These are phyloP conservation scores for Scaptomyza pallida DNA, from an alignment of 1,140 invertebrate species.

Conservation along the genomic window DNA sequence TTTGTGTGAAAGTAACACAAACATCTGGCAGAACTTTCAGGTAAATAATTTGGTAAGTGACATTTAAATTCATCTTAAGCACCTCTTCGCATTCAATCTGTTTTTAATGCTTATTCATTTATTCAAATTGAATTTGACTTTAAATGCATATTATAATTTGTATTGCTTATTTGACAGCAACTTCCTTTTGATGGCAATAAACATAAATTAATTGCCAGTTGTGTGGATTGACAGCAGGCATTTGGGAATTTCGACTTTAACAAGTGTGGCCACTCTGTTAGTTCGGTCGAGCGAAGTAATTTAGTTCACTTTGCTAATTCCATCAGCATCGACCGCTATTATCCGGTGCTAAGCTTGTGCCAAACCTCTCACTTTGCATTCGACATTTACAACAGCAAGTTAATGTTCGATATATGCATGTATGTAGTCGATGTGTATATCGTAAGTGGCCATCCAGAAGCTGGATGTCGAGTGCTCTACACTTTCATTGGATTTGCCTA, in stretches of 20 bases:
- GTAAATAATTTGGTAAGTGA: not conserved
- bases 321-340: conserved; percentile 10
- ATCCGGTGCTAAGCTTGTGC: conserved; percentile 47
- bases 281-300: not conserved
- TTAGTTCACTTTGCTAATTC: conserved; percentile 13
- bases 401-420: conserved; percentile 33
- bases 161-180: not conserved
- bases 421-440: not conserved
- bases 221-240: not conserved
- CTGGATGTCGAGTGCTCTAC: conserved; percentile 44
- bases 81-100: too few species aligned
- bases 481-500: conserved; percentile 76
- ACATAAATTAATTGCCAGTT: not conserved
- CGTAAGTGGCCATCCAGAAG: conserved; percentile 49
- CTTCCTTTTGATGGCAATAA: not conserved
- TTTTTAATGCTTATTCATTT: not conserved
- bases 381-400: conserved; percentile 16
- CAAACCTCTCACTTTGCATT: conserved; percentile 39
- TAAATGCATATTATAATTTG: not conserved
- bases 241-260: not conserved
- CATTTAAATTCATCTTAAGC: too few species aligned
- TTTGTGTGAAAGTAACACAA: too few species aligned
- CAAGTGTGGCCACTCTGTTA: not conserved
- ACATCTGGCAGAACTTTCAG: too few species aligned
- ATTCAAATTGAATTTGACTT: not conserved